These are phyloP conservation scores for Drosophila lacteicornis DNA, from an alignment of 1,140 invertebrate genomes.

Conservation along the genomic window DNA sequence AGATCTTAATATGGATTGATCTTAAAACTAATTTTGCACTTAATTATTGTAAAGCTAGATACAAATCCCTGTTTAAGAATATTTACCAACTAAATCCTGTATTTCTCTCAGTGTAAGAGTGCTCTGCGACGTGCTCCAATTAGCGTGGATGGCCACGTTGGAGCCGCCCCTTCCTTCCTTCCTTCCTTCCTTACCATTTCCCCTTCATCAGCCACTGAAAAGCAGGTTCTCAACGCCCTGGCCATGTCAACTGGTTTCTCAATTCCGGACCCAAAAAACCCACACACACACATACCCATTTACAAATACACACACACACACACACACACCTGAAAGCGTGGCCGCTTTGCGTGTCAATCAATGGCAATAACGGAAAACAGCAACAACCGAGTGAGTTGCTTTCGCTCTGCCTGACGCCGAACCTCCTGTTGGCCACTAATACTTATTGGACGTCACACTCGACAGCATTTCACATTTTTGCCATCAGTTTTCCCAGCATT, in stretches of 20 bases:
- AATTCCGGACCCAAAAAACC: constrained; percentile 14
- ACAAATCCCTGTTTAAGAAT: not conserved
- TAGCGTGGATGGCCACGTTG: constrained; percentile 60
- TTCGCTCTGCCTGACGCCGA: constrained; percentile 30
- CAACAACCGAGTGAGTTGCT: constrained; percentile 17
- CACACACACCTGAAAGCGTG: constrained; percentile 51
- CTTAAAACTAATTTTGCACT: not conserved
- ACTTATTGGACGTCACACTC: constrained; percentile 72
- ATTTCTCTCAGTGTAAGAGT: constrained; percentile 13
- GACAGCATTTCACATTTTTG: constrained; percentile 58
- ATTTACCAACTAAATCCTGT: not conserved
- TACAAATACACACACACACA: not conserved
- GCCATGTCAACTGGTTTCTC: constrained; percentile 34
- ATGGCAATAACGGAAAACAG: constrained; percentile 47
- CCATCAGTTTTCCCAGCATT: constrained; percentile 43
- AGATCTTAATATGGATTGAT: too few relatives aligned
- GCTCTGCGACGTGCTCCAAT: constrained; percentile 70
- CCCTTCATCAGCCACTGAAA: constrained; percentile 25
- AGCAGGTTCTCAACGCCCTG: constrained; percentile 38
- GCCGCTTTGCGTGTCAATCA: constrained; percentile 75
- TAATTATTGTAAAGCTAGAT: too few relatives aligned
- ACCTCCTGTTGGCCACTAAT: constrained; percentile 59
- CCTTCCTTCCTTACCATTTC: constrained; percentile 1
- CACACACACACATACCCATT: not conserved
- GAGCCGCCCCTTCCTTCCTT: constrained; percentile 6